Evolutionary conservation across 2,888 invertebrate species (phyloP), one percentile per base, ranked within the genome.

Genomic region (Agriotes lineatus): DNA sequence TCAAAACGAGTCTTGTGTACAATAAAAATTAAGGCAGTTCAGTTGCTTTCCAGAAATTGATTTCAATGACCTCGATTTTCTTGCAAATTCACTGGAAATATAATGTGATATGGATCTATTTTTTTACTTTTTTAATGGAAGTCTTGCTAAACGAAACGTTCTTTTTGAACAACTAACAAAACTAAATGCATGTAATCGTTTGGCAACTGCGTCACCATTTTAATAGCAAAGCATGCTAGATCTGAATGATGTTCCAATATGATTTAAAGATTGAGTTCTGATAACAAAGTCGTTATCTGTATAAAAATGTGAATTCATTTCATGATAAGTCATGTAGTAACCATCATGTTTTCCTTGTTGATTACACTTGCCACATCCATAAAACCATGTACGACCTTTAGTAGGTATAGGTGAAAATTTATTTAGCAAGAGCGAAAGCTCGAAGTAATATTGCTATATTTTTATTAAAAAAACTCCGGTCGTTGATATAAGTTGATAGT

Each of bases 11-110:
- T 7, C 72, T 71, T 20, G 67, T 62, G 54, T 73, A 73, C 6
- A 73, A 65, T 12, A 75, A 60, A 61, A 75, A 70, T 19, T 68
- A 44, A 44, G 71, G 61, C 54, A 69, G 70, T 61, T 75, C 73
- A 16, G 72, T 72, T 5, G 73, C 73, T 56, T 74, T 74, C 64
- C 69, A 72, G 9, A 64, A 20, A 30, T 69, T 62, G 9, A 58
- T 22, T 44, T 70, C 69, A 12, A 19, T n/a, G 19, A 16, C 37
- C 74, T 30, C n/a, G 73, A 67, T 57, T 61, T 69, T 37, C 71
- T 45, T 30, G 12, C 52, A 52, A 52, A 30, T 5, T 52, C 52
- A 10, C 4, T 6, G 10, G 50, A 22, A 25, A 25, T 25, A 25
- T 25, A 25, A 25, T 3, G 25, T 25, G 25, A 7, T 7, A n/a